A percentile compares a stretch with the other conserved stretches of the same genome.
Evolutionary conservation across 2,113 vertebrate species (phyloP).

Genomic region (Xenopus borealis): DNA sequence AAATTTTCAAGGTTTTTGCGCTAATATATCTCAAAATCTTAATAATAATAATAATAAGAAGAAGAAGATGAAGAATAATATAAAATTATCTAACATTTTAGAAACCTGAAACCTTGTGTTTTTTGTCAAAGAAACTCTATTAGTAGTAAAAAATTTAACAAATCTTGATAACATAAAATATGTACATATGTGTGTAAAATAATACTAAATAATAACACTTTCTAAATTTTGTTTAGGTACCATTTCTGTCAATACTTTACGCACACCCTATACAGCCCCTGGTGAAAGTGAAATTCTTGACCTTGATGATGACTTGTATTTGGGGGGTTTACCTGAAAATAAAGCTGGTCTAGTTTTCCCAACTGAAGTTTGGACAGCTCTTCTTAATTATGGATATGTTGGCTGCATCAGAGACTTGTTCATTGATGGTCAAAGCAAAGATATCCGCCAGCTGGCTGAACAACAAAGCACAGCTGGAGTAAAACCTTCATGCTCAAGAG

Average conservation of each 20-base stretch:
- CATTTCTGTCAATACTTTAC: conserved; percentile 92
- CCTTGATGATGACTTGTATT: conserved; percentile 91
- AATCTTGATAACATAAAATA: too few relatives aligned
- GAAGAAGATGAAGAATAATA: too few relatives aligned
- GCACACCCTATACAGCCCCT: conserved; percentile 90
- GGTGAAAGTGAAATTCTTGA: conserved; percentile 97
- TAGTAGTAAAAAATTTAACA: too few relatives aligned
- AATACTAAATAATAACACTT: not conserved
- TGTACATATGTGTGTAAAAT: not conserved
- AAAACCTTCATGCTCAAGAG: conserved; percentile 93
- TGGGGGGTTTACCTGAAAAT: conserved; percentile 94
- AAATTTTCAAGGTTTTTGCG: too few relatives aligned
- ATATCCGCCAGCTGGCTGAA: conserved; percentile 92
- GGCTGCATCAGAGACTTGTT: conserved; percentile 96
- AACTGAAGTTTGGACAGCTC: conserved; percentile 95
- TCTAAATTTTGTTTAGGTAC: conserved; percentile 67
- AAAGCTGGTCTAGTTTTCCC: conserved; percentile 89
- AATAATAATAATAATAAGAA: too few relatives aligned
- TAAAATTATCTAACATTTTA: too few relatives aligned
- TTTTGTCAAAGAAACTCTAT: too few relatives aligned
- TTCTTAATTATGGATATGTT: conserved; percentile 97
- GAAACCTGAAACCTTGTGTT: too few relatives aligned
- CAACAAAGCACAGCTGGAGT: conserved; percentile 90
- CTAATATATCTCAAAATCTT: too few relatives aligned
- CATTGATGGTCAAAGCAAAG: conserved; percentile 96